Evolutionary conservation across 2,888 invertebrate species (phyloP), one percentile per base, ranked within the genome.

Genomic region (Tachystola acroxantha): DNA sequence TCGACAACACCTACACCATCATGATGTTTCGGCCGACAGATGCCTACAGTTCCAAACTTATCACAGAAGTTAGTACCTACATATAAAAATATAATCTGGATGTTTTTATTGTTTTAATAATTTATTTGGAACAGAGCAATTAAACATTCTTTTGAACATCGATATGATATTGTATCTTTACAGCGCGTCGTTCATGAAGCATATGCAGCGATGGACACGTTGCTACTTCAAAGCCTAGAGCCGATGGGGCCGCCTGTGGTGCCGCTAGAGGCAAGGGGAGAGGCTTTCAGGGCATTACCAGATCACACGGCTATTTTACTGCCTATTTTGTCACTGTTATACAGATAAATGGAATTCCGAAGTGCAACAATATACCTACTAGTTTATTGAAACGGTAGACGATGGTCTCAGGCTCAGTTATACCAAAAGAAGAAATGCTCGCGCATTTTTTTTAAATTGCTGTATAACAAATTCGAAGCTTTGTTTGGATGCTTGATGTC

Each of bases 111-210:
- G 7, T 24, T 3, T 9, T n/a, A 10, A 32, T 7, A n/a, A 36
- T 11, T 26, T 13, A 19, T 25, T 26, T 31, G 28, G 4, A 6
- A 16, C 6, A 16, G 3, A 4, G 16, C 16, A 16, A 16, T 16
- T 16, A 16, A 16, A 24, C 2, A 24, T 7, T n/a, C n/a, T 24
- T 24, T 9, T 24, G 24, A 2, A 24, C 7, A 11, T 26, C 10
- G 10, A 26, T 26, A 10, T 26, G 4, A 3, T 26, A 11, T 11
- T 27, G 6, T 24, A 27, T 11, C 34, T 26, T 58, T 64, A n/a
- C 62, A 85, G 86, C 73, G 68, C 5, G 70, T 82, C 1, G 76
- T 78, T 1, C 81, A 81, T 39, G 85, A 85, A 53, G 77, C 78
- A 0, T 85, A 71, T 37, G 84, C 81, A 5, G 85, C 85, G 0